Conservation (phyloP, 2,797 vertebrate genomes). For the Hydrolagus colliei region DNA sequence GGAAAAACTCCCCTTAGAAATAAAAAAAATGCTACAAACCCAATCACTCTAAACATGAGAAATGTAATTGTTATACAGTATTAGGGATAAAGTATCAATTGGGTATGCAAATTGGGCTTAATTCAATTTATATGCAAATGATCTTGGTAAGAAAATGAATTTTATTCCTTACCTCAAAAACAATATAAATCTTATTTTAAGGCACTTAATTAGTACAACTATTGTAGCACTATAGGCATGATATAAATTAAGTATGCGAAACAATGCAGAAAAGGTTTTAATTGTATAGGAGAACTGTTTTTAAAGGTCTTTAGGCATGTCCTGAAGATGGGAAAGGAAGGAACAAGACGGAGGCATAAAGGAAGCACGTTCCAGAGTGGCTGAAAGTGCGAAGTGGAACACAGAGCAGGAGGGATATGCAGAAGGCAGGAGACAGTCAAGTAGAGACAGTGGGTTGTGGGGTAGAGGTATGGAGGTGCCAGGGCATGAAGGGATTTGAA, state of each 20-base stretch:
- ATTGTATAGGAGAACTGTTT: constrained; percentile 8
- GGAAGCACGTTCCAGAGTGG: constrained; percentile 53
- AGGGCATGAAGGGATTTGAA: too few relatives aligned
- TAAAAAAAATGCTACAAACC: constrained; percentile 12
- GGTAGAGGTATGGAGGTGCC: too few relatives aligned
- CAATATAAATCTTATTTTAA: constrained; percentile 6
- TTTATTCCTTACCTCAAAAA: background rate
- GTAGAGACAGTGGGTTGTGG: too few relatives aligned
- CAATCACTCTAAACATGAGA: constrained; percentile 18
- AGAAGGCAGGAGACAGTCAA: too few relatives aligned
- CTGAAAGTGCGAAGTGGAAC: constrained; percentile 43
- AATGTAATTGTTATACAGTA: constrained; percentile 15
- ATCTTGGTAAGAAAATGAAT: background rate
- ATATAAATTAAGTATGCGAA: constrained; percentile 18
- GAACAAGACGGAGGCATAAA: constrained; percentile 19
- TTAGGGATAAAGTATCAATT: constrained; percentile 26
- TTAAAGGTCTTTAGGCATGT: too few relatives aligned
- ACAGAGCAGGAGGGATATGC: too few relatives aligned
- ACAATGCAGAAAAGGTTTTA: constrained; percentile 3
- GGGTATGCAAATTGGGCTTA: constrained; percentile 14
- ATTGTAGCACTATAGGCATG: background rate
- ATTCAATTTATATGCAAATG: background rate
- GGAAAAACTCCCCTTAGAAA: background rate
- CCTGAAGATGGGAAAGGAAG: too few relatives aligned
- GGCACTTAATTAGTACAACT: constrained; percentile 6